Evolutionary conservation across 2,113 vertebrate genomes (phyloP).

Genomic region (Lanius ludovicianus): DNA sequence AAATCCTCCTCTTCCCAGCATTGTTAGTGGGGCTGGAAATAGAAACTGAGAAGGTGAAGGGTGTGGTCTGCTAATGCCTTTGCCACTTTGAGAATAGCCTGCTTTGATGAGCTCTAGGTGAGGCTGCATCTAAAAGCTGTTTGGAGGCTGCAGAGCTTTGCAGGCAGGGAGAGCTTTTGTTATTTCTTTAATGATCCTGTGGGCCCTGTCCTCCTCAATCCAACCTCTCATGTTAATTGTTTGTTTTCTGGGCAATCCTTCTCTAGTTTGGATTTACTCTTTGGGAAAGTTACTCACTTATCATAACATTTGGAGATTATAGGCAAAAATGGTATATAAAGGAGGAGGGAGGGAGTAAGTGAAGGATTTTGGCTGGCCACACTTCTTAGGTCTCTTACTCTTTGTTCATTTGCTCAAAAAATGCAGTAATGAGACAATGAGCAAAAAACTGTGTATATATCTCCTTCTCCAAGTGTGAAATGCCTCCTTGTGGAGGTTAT

Average conservation of each 20-base stretch:
- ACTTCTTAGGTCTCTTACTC: background rate
- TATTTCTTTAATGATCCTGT: background rate
- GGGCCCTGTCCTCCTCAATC: background rate
- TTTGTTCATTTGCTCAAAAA: background rate
- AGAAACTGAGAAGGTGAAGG: background rate
- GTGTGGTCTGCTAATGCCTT: background rate
- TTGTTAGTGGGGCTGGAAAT: background rate
- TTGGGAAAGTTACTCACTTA: background rate
- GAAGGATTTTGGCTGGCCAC: background rate
- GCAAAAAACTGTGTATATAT: fast-evolving
- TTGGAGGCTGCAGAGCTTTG: background rate
- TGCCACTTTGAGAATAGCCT: background rate
- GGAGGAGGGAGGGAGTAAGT: background rate
- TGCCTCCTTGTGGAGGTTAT: background rate
- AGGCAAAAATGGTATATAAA: background rate
- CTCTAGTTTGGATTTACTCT: background rate
- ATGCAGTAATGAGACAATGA: background rate
- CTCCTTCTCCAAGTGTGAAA: background rate
- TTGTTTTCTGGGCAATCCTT: background rate
- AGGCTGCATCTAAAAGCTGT: background rate
- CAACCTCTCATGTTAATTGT: background rate
- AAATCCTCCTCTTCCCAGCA: background rate
- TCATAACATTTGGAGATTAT: fast-evolving
- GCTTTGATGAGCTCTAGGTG: background rate
- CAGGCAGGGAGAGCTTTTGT: background rate